phyloP scores from a whole-genome alignment of 2,113 vertebrate genomes.

The Salvator merianae region DNA sequence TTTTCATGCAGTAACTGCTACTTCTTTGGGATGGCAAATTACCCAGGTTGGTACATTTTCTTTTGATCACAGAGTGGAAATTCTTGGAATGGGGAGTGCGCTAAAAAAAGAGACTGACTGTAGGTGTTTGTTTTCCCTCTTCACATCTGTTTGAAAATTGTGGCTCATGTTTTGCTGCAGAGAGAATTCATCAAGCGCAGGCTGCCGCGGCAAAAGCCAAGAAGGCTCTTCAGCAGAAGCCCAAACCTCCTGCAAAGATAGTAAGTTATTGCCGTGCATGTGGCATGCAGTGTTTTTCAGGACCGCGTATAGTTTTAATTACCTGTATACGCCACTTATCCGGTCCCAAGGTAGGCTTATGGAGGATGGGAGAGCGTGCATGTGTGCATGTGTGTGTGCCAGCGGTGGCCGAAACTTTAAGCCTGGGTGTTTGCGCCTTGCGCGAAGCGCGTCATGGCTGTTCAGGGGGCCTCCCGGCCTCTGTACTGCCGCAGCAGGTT shows the following conservation, averaged over 20 bases:
- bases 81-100: neutral
- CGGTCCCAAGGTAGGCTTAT: neutral
- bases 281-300: neutral
- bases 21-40: neutral
- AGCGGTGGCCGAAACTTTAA: no score
- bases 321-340: no score
- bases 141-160: conserved; percentile 69
- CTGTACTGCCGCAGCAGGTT: no score
- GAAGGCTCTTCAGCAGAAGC: conserved; percentile 96
- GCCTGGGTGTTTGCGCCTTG: no score
- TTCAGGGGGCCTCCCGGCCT: no score
- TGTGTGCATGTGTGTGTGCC: no score
- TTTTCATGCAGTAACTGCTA: neutral
- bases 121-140: neutral
- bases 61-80: neutral
- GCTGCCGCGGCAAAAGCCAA: conserved; percentile 96
- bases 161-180: conserved; percentile 67
- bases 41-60: neutral
- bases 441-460: no score
- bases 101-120: neutral
- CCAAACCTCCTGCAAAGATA: conserved; percentile 90
- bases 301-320: neutral
- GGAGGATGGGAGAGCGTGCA: no score
- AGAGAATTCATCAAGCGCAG: conserved; percentile 96
- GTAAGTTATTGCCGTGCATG: conserved; percentile 73